Percentiles rank a stretch among this genome's conserved stretches.
Evolutionary conservation across 2,113 vertebrate genomes (phyloP).

Genomic region (Phalacrocorax brasilianus): DNA sequence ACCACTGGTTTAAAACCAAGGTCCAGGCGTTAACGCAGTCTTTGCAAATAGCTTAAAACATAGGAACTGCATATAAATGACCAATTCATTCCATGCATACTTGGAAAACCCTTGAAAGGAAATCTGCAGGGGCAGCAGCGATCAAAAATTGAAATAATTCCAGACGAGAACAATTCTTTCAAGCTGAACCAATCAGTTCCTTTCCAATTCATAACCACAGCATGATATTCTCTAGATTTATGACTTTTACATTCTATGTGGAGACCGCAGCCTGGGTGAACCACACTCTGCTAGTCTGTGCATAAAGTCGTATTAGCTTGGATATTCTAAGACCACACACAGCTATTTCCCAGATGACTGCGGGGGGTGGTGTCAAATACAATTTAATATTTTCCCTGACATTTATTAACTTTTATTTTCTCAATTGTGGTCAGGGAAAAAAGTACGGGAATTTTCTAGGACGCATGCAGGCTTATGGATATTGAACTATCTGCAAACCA

Average conservation of each 20-base stretch:
- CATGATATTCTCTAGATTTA: not conserved
- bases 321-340: not conserved
- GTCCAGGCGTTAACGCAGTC: not conserved
- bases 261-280: not conserved
- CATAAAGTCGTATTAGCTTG: not conserved
- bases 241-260: not conserved
- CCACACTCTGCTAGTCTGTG: not conserved
- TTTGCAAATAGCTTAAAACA: not conserved
- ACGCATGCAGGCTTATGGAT: not conserved
- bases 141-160: not conserved
- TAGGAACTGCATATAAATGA: not conserved
- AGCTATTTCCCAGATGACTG: not conserved
- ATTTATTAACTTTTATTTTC: not conserved
- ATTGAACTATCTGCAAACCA: not conserved
- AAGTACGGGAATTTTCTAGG: not conserved
- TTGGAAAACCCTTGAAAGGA: not conserved
- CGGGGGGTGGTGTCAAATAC: rapidly evolving
- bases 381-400: not conserved
- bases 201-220: not conserved
- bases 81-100: not conserved
- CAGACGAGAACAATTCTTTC: not conserved
- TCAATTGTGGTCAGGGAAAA: not conserved
- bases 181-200: not conserved
- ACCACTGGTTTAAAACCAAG: not conserved
- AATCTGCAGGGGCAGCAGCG: not conserved